phyloP scores from a whole-genome alignment of 2,797 vertebrate genomes.

The Ceryle rudis region DNA sequence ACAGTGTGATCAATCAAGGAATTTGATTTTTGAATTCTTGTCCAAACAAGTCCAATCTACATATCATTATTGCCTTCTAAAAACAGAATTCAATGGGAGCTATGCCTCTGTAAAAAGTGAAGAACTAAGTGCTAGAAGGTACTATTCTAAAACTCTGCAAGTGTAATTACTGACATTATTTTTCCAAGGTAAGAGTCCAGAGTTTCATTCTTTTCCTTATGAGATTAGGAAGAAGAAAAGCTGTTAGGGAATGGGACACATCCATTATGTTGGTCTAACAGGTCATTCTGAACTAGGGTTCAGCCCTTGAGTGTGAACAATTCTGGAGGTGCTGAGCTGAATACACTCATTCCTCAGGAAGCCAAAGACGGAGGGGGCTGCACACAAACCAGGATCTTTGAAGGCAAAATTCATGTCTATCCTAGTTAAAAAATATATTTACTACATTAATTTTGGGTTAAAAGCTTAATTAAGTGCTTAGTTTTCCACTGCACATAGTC shows the following conservation, averaged over 20 bases:
- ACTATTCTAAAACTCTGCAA: slow-evolving; percentile 45
- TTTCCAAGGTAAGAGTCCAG: slow-evolving; percentile 4
- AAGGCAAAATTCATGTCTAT: background rate
- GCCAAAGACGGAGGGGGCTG: background rate
- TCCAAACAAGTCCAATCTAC: slow-evolving; percentile 68
- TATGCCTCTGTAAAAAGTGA: slow-evolving; percentile 29
- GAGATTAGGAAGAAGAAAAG: background rate
- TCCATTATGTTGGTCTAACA: background rate
- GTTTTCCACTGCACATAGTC: slow-evolving; percentile 2
- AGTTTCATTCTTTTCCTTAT: background rate
- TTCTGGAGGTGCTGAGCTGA: background rate
- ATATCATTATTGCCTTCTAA: slow-evolving; percentile 63
- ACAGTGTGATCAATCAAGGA: slow-evolving; percentile 59
- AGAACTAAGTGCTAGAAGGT: slow-evolving; percentile 35
- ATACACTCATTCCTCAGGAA: background rate
- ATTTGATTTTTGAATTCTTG: slow-evolving; percentile 67
- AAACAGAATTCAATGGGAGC: slow-evolving; percentile 62
- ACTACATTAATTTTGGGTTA: background rate
- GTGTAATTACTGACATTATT: background rate
- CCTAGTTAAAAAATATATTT: background rate
- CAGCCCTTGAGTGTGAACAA: background rate
- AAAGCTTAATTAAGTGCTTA: background rate
- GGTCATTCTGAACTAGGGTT: background rate
- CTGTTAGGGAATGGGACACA: background rate
- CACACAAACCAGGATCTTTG: background rate